These are phyloP conservation scores for Microplitis demolitor DNA, from an alignment of 1,140 invertebrate species.

Conservation along the genomic window DNA sequence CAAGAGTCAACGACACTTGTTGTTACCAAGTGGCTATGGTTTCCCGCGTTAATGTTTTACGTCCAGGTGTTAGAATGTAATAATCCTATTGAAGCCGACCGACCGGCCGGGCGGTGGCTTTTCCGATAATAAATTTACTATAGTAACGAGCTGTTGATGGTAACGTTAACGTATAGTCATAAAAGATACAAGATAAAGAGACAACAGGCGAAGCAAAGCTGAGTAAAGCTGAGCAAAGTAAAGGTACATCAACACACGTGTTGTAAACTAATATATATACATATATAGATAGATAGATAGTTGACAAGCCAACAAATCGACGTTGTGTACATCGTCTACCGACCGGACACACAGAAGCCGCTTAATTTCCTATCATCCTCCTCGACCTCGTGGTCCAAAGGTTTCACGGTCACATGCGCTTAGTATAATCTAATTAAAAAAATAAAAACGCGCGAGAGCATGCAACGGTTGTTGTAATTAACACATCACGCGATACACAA, in stretches of 20 bases:
- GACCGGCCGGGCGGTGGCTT: neutral
- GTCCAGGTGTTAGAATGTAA: constrained; percentile 15
- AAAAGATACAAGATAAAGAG: too few species aligned
- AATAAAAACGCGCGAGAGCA: constrained; percentile 25
- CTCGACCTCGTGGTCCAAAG: constrained; percentile 39
- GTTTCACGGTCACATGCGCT: constrained; percentile 44
- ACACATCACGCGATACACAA: constrained; percentile 17
- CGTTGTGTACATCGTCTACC: neutral
- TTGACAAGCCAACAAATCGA: neutral
- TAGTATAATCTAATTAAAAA: constrained; percentile 42
- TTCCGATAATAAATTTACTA: neutral
- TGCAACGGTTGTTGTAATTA: constrained; percentile 10
- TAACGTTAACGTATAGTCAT: too few species aligned
- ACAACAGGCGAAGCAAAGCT: too few species aligned
- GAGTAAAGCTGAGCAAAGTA: too few species aligned
- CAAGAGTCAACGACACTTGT: constrained; percentile 22
- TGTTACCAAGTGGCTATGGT: constrained; percentile 25
- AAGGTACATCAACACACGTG: too few species aligned
- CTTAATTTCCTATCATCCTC: constrained; percentile 31
- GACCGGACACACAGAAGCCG: constrained; percentile 45
- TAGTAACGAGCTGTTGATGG: too few species aligned
- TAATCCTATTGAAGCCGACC: neutral
- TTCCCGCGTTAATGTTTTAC: constrained; percentile 15
- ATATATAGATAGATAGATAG: too few species aligned
- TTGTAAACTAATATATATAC: neutral